These are phyloP conservation scores for Endomychus coccineus DNA, from an alignment of 2,888 invertebrate species.

Conservation along the genomic window DNA sequence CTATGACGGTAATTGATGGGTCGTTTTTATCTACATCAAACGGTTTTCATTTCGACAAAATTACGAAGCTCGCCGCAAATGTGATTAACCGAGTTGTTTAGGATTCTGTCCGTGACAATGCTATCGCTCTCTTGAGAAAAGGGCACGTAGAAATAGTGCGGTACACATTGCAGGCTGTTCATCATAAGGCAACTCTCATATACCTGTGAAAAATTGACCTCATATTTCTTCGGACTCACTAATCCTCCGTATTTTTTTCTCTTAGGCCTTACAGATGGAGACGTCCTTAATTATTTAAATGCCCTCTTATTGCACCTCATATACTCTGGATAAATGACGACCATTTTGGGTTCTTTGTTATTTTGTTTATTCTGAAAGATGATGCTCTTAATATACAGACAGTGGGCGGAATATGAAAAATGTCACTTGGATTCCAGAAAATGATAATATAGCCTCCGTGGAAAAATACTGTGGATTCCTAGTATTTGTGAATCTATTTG, in stretches of 20 bases:
- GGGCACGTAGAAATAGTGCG: constrained; percentile 24
- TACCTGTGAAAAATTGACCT: constrained; percentile 35
- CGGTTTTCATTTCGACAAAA: constrained; percentile 38
- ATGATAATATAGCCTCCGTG: no score
- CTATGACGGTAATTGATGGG: constrained; percentile 37
- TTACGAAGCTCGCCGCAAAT: constrained; percentile 35
- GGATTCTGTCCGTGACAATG: constrained; percentile 36
- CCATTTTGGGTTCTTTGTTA: no score
- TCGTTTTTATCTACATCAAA: constrained; percentile 38
- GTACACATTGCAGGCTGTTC: constrained; percentile 19
- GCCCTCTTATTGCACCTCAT: no score
- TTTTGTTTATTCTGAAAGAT: no score
- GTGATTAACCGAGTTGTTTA: constrained; percentile 41
- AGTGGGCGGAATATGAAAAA: no score
- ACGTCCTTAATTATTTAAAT: constrained; percentile 20
- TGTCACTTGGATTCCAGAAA: no score
- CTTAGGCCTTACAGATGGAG: constrained; percentile 17
- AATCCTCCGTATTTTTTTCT: constrained; percentile 27
- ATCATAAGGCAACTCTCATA: constrained; percentile 35
- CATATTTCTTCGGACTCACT: constrained; percentile 29
- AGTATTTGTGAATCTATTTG: no score
- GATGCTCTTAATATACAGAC: no score
- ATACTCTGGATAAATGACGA: no score
- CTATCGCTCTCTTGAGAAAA: constrained; percentile 31
- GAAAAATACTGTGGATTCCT: no score